phyloP scores from a whole-genome alignment of 2,113 vertebrate species.

The Psilopsiagon aurifrons region DNA sequence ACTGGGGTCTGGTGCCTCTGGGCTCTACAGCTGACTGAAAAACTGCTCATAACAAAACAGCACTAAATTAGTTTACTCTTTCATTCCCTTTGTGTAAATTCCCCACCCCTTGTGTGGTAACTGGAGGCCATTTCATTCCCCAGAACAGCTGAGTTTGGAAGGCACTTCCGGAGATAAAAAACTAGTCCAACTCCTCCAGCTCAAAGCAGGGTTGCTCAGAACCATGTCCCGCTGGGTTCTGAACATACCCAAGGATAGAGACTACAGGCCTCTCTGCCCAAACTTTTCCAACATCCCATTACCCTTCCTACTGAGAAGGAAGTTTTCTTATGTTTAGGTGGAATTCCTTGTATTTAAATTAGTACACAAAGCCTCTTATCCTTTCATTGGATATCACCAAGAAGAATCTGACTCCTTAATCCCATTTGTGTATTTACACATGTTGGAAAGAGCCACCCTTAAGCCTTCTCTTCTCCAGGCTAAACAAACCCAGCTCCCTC shows the following conservation, averaged over 20 bases:
- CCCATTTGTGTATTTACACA: background rate
- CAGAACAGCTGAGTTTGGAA: background rate
- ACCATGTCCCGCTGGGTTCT: background rate
- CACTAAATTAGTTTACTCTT: background rate
- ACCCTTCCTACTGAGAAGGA: background rate
- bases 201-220: background rate
- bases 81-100: background rate
- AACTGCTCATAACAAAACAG: background rate
- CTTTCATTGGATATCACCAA: background rate
- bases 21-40: background rate
- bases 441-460: background rate
- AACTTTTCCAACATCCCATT: background rate
- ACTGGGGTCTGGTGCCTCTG: background rate
- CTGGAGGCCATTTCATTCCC: background rate
- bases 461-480: background rate
- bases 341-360: background rate
- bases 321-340: background rate
- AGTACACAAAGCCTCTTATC: background rate
- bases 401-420: background rate
- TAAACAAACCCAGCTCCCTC: background rate
- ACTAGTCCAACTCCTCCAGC: background rate
- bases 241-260: background rate
- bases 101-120: fast-evolving
- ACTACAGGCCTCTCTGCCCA: background rate
- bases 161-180: background rate